Evolutionary conservation across 2,113 vertebrate species (phyloP), one percentile per base, ranked within the genome.

Genomic region (Notarius lentiginosus): DNA sequence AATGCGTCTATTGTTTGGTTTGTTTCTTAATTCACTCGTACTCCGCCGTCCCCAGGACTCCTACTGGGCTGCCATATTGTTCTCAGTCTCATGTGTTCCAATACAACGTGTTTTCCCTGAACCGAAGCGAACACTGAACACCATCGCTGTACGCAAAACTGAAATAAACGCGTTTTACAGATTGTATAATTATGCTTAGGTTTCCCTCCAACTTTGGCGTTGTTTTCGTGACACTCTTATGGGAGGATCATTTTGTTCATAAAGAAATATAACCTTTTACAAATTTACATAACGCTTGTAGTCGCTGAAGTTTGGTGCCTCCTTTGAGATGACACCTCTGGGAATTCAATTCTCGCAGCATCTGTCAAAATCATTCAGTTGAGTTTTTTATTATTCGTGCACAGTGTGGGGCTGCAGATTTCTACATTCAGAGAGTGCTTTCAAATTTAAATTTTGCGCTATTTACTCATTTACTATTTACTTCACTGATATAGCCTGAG

Each of bases 311-410:
- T 65, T 88, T 58, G 72, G 61, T 88, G 61, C 58, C 60, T 87
- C 76, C 47, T 79, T 82, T 84, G 60, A 63, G 61, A 87, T 84
- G 87, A 87, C 79, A 82, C 89, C 86, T 90, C 70, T 63, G 87
- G 86, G 89, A 90, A 82, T 87, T 82, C 22, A 65, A 84, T 79
- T 84, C 87, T 90, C 85, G 60, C 70, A 82, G 77, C 85, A 84
- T 88, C 89, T 90, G 87, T 88, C 87, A 87, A 84, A 88, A 87
- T 83, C 85, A 90, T 76, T 55, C 76, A 81, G 49, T 73, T 88
- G 65, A 80, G 30, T 88, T 88, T 84, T 47, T 51, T 84, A 80
- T 81, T 85, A 76, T 82, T 88, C 55, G 15, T 72, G 58, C 80
- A 68, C 82, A 86, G 53, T 79, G 76, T 77, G 80, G 63, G 63